Evolutionary conservation across 1,140 invertebrate species (phyloP).

Genomic region (Drosophila serrata): DNA sequence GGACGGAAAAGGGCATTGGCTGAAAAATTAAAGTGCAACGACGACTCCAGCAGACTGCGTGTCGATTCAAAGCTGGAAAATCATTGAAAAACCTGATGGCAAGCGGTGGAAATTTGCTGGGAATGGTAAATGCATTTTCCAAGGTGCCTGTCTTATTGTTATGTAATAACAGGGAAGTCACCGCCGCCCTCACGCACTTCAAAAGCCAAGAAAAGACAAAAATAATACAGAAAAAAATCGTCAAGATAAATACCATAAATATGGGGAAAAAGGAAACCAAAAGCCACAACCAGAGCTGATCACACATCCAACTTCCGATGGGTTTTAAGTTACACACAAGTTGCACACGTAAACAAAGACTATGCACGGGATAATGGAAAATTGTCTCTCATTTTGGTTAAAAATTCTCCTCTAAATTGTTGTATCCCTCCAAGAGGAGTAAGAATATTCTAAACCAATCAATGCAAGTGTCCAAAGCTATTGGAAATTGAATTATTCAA

Average conservation of each 20-base stretch:
- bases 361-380: background rate
- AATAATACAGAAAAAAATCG: constrained; percentile 9
- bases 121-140: constrained; percentile 21
- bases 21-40: constrained; percentile 12
- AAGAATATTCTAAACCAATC: background rate
- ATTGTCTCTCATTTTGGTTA: background rate
- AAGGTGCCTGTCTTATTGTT: constrained; percentile 31
- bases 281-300: constrained; percentile 27
- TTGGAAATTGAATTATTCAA: constrained; percentile 35
- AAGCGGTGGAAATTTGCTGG: constrained; percentile 7
- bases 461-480: constrained; percentile 9
- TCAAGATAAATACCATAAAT: constrained; percentile 11
- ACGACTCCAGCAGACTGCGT: background rate
- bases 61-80: constrained; percentile 15
- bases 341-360: background rate
- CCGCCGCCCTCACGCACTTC: constrained; percentile 41
- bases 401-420: background rate
- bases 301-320: constrained; percentile 53
- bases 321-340: constrained; percentile 38
- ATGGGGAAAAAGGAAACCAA: constrained; percentile 14
- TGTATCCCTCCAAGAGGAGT: background rate
- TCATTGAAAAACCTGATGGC: constrained; percentile 1
- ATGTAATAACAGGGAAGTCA: constrained; percentile 49
- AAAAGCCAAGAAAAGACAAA: constrained; percentile 1
- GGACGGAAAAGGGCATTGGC: constrained; percentile 8